Percentiles rank a stretch among this genome's conserved stretches.
Evolutionary conservation across 2,888 invertebrate genomes (phyloP).

Genomic region (Cyrtodaria siliqua): DNA sequence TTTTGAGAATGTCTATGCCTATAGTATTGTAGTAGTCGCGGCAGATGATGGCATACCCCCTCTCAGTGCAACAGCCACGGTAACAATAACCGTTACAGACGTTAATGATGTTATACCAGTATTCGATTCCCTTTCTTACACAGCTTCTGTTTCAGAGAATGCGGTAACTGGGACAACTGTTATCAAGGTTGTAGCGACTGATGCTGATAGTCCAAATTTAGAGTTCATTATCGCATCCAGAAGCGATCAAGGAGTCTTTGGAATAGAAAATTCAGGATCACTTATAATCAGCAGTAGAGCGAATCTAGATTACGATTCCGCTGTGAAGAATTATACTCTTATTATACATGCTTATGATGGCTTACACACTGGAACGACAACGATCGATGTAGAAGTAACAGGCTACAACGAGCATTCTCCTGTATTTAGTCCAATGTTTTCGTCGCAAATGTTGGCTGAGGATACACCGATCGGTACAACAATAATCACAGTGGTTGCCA

Average conservation of each 20-base stretch:
- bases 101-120: constrained; percentile 78
- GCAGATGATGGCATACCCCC: constrained; percentile 30
- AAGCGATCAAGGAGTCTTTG: constrained; percentile 52
- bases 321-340: constrained; percentile 68
- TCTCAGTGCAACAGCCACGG: constrained; percentile 28
- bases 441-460: constrained; percentile 61
- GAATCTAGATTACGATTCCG: constrained; percentile 72
- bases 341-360: constrained; percentile 70
- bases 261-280: constrained; percentile 47
- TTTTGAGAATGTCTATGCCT: constrained; percentile 24
- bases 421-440: constrained; percentile 50
- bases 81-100: constrained; percentile 73
- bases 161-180: constrained; percentile 54
- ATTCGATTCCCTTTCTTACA: constrained; percentile 66
- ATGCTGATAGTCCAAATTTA: constrained; percentile 47
- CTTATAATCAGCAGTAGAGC: constrained; percentile 31
- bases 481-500: constrained; percentile 56
- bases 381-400: constrained; percentile 90
- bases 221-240: constrained; percentile 53
- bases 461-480: constrained; percentile 42
- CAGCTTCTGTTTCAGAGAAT: constrained; percentile 68
- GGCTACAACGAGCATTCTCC: constrained; percentile 72
- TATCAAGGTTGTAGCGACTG: constrained; percentile 67
- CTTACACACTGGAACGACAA: constrained; percentile 63
- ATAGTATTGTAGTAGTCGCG: constrained; percentile 33